Conservation (phyloP, 2,888 invertebrate genomes). For the Macrosoma leucophasiata region DNA sequence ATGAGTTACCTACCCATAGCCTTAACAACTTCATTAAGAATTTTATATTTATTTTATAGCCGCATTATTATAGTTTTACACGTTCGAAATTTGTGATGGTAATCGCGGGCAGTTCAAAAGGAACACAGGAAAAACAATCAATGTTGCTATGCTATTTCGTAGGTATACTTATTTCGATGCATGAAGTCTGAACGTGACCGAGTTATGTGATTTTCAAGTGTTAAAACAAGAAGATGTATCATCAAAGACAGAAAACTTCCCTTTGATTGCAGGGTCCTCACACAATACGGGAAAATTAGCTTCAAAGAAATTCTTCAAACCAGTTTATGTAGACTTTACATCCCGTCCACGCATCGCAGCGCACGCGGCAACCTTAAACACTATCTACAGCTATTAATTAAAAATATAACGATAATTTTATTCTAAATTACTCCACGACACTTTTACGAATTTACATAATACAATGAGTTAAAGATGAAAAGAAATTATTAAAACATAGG, state of each 20-base stretch:
- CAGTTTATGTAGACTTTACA: constrained; percentile 2
- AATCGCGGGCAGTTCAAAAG: constrained; percentile 30
- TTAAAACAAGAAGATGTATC: too few species aligned
- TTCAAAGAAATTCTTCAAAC: too few species aligned
- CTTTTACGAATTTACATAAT: constrained; percentile 18
- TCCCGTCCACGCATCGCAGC: constrained; percentile 15
- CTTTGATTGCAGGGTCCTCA: too few species aligned
- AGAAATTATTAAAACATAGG: too few species aligned
- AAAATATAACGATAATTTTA: constrained; percentile 27
- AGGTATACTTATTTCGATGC: too few species aligned
- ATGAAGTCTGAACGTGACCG: too few species aligned
- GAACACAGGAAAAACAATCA: too few species aligned
- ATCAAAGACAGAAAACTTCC: too few species aligned
- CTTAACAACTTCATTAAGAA: constrained; percentile 35
- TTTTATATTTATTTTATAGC: constrained; percentile 34
- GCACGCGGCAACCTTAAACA: constrained; percentile 15
- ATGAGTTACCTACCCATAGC: too few species aligned
- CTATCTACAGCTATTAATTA: constrained; percentile 23
- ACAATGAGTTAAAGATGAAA: constrained; percentile 12
- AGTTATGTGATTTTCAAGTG: too few species aligned
- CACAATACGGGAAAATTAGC: too few species aligned
- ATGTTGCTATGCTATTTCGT: too few species aligned
- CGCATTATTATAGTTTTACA: constrained; percentile 31
- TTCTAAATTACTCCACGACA: constrained; percentile 21
- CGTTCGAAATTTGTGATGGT: constrained; percentile 36